A percentile compares a stretch with the other conserved stretches of the same genome.
These are phyloP conservation scores for Darwinula stevensoni DNA, from an alignment of 2,888 invertebrate genomes.

Conservation along the genomic window DNA sequence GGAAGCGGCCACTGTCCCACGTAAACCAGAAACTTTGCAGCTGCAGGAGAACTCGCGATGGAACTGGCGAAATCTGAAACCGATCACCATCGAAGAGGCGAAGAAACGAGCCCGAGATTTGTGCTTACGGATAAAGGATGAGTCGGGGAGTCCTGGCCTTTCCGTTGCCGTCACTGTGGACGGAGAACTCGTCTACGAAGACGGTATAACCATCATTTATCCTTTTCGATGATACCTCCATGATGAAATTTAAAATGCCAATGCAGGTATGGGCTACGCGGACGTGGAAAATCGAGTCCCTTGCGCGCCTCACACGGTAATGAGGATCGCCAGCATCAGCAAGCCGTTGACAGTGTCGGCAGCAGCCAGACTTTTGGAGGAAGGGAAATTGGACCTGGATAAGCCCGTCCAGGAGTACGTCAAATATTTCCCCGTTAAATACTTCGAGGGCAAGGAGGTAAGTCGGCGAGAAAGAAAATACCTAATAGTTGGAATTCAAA, in stretches of 20 bases:
- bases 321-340: constrained; percentile 28
- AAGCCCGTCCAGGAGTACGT: constrained; percentile 22
- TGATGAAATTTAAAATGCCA: too few relatives aligned
- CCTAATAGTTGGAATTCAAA: too few relatives aligned
- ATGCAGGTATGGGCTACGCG: constrained; percentile 21
- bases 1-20: too few relatives aligned
- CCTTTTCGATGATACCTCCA: too few relatives aligned
- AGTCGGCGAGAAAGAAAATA: too few relatives aligned
- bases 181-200: constrained; percentile 19
- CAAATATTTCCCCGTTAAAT: constrained; percentile 21
- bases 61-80: background rate
- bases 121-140: constrained; percentile 11
- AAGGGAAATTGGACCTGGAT: constrained; percentile 22
- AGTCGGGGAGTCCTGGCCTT: constrained; percentile 17
- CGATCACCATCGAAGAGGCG: constrained; percentile 7
- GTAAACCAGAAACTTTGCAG: too few relatives aligned
- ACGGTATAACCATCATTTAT: too few relatives aligned
- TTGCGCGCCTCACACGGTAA: constrained; percentile 19
- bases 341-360: constrained; percentile 24
- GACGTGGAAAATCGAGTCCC: constrained; percentile 23
- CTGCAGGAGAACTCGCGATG: too few relatives aligned
- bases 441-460: constrained; percentile 19
- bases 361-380: constrained; percentile 21
- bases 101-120: constrained; percentile 10
- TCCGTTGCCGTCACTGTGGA: constrained; percentile 19